Conservation (phyloP, 2,888 invertebrate genomes). For the Vannuccia rotundouncinata region DNA sequence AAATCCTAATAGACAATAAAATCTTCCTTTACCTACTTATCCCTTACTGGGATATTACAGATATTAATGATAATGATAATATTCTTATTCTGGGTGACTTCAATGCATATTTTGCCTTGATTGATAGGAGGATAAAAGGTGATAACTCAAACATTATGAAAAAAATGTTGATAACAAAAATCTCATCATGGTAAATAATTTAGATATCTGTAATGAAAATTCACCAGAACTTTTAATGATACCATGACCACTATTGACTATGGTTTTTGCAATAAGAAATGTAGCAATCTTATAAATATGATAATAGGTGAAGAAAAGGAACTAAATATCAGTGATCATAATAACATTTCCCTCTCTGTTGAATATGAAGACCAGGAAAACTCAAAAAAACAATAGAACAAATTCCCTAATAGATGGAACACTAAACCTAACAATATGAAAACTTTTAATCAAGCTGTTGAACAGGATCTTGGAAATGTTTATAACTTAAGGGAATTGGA, state of each 20-base stretch:
- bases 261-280: not conserved
- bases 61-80: not conserved
- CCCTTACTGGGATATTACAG: not conserved
- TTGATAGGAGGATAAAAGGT: not conserved
- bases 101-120: not conserved
- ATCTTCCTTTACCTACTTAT: not conserved
- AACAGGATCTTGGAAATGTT: not conserved
- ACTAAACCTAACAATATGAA: slow-evolving; percentile 15
- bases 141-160: not conserved
- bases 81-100: not conserved
- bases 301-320: not conserved
- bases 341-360: not conserved
- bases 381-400: not conserved
- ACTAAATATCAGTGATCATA: not conserved
- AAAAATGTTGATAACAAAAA: not conserved
- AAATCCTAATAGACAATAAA: not conserved
- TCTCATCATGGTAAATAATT: not conserved
- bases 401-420: not conserved
- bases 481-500: slow-evolving; percentile 5
- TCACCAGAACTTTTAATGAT: not conserved
- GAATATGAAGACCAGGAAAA: not conserved
- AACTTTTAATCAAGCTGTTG: not conserved
- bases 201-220: not conserved
- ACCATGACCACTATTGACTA: not conserved
- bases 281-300: not conserved